Evolutionary conservation across 2,888 invertebrate species (phyloP).

Genomic region (Hemaris fuciformis): DNA sequence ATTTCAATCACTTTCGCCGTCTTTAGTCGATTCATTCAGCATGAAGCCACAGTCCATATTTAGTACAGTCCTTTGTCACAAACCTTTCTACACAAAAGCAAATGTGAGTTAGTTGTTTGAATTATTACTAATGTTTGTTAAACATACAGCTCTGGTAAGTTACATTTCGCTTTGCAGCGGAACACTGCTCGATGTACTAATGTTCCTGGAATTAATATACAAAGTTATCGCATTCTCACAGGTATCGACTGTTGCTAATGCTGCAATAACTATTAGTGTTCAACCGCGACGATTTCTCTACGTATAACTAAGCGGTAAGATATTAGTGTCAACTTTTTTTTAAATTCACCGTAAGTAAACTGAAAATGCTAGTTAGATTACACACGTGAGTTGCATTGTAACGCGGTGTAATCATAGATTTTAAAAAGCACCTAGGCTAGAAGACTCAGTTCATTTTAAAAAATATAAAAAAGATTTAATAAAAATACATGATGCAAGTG

Average conservation of each 20-base stretch:
- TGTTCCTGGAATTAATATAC: background rate
- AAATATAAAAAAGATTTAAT: too few relatives aligned
- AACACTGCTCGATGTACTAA: background rate
- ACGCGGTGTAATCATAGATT: too few relatives aligned
- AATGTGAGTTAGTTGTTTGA: conserved; percentile 1
- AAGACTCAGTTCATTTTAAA: too few relatives aligned
- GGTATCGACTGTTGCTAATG: background rate
- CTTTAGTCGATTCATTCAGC: background rate
- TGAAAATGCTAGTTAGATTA: too few relatives aligned
- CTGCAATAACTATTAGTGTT: conserved; percentile 1
- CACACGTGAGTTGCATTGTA: too few relatives aligned
- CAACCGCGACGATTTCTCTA: too few relatives aligned
- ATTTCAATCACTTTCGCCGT: background rate
- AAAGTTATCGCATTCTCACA: background rate
- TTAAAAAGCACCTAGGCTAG: too few relatives aligned
- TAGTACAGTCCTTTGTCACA: background rate
- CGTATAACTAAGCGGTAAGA: too few relatives aligned
- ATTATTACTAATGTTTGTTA: conserved; percentile 3
- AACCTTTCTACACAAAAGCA: background rate
- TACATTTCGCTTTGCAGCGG: background rate
- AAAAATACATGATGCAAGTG: too few relatives aligned
- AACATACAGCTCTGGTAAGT: background rate
- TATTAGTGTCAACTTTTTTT: too few relatives aligned
- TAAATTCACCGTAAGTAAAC: too few relatives aligned
- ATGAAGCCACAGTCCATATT: background rate